Base-by-base conservation (phyloP, 1,140 invertebrate species). In the Carposina sasakii region DNA sequence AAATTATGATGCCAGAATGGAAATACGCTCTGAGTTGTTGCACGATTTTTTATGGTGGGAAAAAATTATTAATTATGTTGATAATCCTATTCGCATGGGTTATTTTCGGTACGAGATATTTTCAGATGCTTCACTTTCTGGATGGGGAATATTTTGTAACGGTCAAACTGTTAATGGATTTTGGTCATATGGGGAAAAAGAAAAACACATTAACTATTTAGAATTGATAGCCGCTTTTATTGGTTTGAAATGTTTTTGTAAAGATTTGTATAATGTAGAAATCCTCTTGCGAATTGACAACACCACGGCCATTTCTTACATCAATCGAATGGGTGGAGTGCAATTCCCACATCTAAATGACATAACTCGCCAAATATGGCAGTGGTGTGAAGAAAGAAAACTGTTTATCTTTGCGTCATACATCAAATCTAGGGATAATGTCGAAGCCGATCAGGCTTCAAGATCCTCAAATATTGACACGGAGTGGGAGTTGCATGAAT, bases 351-450 rank as follows among this genome's bases (percentile, higher is more conserved):
- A 33, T 15, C 31, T 33, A 10, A 33, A 33, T 37, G 34, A 37
- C 19, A 20, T 37, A 3, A 37, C 15, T 37, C 34, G 34, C 4
- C 2, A 37, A 19, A 37, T 37, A 37, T 37, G 34, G 34, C 34
- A 37, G 19, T 37, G 34, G 34, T 37, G 34, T 19, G 34, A 37
- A 20, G 13, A 13, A 8, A 17, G 34, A 8, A 19, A 19, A n/a
- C 34, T 37, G 17, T 37, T 37, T 13, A 37, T 37, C 20, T 37
- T 37, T 37, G 34, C 34, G 5, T 37, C 34, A 19, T 37, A 37
- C 20, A 37, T 37, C 3, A 16, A 20, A 16, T 37, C 34, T 19
- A 4, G 19, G 6, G 34, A 37, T 17, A 37, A 37, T 19, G 19
- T 37, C 17, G 34, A 37, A n/a, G 34, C 34, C 13, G 34, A 37